phyloP scores from a whole-genome alignment of 35 echinoderm and acorn worm species.

The Holothuria glaberrima region DNA sequence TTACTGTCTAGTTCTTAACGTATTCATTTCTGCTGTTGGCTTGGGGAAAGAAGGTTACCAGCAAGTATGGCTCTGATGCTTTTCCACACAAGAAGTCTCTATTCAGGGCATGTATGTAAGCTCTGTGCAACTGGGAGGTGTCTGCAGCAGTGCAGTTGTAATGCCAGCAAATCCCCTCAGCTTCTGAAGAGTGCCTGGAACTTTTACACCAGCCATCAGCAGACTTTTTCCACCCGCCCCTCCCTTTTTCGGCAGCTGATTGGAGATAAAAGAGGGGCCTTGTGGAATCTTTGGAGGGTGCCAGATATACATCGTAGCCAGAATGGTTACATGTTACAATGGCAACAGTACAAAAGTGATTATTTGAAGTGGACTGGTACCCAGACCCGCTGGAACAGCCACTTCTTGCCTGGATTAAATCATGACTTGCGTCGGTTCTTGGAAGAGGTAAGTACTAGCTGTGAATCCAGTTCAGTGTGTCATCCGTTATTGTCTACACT shows the following conservation, averaged over 20 bases:
- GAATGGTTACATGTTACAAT: slow-evolving; percentile 56
- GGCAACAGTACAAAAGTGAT: slow-evolving; percentile 59
- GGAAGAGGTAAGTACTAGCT: slow-evolving; percentile 37
- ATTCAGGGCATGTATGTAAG: slow-evolving; percentile 21
- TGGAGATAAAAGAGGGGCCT: slow-evolving; percentile 17
- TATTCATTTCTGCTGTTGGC: too few relatives aligned
- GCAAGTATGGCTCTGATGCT: slow-evolving; percentile 31
- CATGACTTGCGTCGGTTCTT: slow-evolving; percentile 50
- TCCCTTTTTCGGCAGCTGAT: background rate
- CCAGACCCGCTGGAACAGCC: slow-evolving; percentile 39
- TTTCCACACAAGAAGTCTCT: slow-evolving; percentile 8
- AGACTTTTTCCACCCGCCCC: background rate
- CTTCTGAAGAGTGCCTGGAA: slow-evolving; percentile 42
- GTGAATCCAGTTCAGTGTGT: too few relatives aligned
- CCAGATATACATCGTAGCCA: background rate
- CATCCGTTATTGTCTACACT: too few relatives aligned
- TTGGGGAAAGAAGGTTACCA: too few relatives aligned
- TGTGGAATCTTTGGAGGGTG: slow-evolving; percentile 30
- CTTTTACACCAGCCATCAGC: slow-evolving; percentile 42
- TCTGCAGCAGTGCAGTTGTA: slow-evolving; percentile 4
- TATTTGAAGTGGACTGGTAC: slow-evolving; percentile 56
- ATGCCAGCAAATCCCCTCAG: background rate
- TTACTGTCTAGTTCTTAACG: too few relatives aligned
- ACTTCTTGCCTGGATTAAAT: slow-evolving; percentile 50
- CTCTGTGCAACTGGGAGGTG: slow-evolving; percentile 48